Evolutionary conservation across 2,888 invertebrate species (phyloP).

Genomic region (Syrphus vitripennis): DNA sequence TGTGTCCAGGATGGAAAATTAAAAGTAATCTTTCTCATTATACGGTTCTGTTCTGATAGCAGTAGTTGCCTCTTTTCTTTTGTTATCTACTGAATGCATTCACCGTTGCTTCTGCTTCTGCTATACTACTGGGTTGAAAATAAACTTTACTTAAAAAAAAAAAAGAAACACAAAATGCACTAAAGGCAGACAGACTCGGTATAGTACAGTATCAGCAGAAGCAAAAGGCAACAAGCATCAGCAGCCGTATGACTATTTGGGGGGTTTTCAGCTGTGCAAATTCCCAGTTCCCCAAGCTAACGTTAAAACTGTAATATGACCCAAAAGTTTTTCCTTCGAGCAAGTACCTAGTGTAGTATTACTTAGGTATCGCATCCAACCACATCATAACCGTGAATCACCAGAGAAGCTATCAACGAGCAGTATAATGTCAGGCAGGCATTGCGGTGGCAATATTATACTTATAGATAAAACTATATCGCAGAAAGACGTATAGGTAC

Average conservation of each 20-base stretch:
- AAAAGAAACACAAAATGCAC: neutral
- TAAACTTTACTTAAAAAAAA: neutral
- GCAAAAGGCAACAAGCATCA: neutral
- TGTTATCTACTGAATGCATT: slow-evolving; percentile 43
- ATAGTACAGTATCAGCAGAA: neutral
- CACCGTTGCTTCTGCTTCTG: neutral
- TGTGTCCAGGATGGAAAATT: slow-evolving; percentile 32
- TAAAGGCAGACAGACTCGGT: neutral
- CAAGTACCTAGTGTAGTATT: neutral
- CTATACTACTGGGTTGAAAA: neutral
- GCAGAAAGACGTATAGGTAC: neutral
- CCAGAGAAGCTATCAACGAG: slow-evolving; percentile 3
- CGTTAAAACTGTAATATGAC: slow-evolving; percentile 23
- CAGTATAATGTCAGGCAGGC: neutral
- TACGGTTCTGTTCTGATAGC: neutral
- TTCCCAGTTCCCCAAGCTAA: slow-evolving; percentile 5
- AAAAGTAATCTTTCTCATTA: slow-evolving; percentile 41
- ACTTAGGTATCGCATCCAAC: slow-evolving; percentile 18
- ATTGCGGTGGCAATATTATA: neutral
- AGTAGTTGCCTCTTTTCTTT: slow-evolving; percentile 12
- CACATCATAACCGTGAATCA: slow-evolving; percentile 15
- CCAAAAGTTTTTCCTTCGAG: neutral
- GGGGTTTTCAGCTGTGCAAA: neutral
- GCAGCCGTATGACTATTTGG: neutral
- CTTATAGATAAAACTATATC: too few relatives aligned